A percentile compares a stretch with the other conserved stretches of the same genome.
phyloP scores from a whole-genome alignment of 37 sponge, comb jelly and placozoan species.

The Halichondria panicea region DNA sequence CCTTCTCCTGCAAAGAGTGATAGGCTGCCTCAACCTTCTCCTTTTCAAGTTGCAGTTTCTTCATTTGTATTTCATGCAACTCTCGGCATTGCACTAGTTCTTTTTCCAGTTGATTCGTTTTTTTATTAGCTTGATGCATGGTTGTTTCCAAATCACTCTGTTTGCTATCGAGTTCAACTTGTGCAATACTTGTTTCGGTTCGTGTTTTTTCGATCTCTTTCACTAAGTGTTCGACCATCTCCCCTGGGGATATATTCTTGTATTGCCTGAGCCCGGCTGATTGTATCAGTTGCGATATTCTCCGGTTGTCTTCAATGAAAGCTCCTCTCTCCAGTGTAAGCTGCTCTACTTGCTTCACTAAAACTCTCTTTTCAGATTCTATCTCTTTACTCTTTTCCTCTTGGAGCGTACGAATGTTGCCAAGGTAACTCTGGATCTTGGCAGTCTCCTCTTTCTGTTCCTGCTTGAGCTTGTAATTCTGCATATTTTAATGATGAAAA shows the following conservation, averaged over 20 bases:
- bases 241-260: no score
- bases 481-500: neutral
- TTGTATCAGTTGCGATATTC: slow-evolving; percentile 17
- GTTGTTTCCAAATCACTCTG: neutral
- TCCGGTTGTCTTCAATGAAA: slow-evolving; percentile 22
- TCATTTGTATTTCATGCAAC: neutral
- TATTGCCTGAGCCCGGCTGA: no score
- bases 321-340: slow-evolving; percentile 28
- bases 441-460: slow-evolving; percentile 55
- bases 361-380: slow-evolving; percentile 21
- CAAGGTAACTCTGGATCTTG: slow-evolving; percentile 9
- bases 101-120: neutral
- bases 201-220: no score
- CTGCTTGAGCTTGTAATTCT: slow-evolving; percentile 20
- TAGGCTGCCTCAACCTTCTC: neutral
- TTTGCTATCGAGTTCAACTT: no score
- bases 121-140: neutral
- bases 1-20: neutral
- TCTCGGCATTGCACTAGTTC: neutral
- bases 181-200: no score
- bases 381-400: slow-evolving; percentile 26
- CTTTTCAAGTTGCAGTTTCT: no score
- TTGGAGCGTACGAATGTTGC: slow-evolving; percentile 31
- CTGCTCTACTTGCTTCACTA: slow-evolving; percentile 19
- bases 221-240: slow-evolving; percentile 2